Conservation (phyloP, 2,797 vertebrate genomes). For the Channa striata region DNA sequence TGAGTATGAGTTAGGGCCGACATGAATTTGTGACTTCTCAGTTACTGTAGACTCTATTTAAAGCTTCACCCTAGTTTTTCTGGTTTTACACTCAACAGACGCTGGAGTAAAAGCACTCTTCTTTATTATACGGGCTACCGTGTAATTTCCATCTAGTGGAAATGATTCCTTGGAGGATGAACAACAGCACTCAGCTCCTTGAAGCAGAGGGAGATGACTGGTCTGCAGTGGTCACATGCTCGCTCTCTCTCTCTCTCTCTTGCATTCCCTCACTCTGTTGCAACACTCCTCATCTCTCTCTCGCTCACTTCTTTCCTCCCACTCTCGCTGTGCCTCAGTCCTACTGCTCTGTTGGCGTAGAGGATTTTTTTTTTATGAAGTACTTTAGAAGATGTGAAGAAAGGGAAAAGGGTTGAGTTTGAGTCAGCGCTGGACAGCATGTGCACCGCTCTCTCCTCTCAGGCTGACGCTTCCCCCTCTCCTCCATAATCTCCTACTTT, state of each 20-base stretch:
- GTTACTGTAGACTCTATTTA: constrained; percentile 45
- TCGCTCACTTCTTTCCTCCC: constrained; percentile 58
- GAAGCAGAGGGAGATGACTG: constrained; percentile 87
- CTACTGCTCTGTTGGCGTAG: constrained; percentile 47
- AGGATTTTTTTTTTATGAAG: constrained; percentile 13
- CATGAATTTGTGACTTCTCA: constrained; percentile 5
- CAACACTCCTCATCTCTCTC: constrained; percentile 63
- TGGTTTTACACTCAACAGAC: neutral
- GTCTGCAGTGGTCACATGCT: constrained; percentile 92
- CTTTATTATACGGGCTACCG: constrained; percentile 50
- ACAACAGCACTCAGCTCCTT: constrained; percentile 75
- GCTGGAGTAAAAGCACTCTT: constrained; percentile 28
- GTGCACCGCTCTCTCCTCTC: constrained; percentile 56
- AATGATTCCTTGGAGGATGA: constrained; percentile 74
- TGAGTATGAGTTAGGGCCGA: constrained; percentile 32
- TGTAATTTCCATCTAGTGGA: constrained; percentile 72
- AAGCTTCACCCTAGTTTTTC: constrained; percentile 26
- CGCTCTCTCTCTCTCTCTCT: constrained; percentile 73
- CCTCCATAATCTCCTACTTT: constrained; percentile 69
- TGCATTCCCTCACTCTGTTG: constrained; percentile 60
- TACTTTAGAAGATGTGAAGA: constrained; percentile 66
- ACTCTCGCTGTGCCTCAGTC: constrained; percentile 56
- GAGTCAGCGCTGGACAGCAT: constrained; percentile 54
- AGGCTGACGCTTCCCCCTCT: constrained; percentile 66
- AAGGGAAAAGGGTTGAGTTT: constrained; percentile 39